These are phyloP conservation scores for Riptortus pedestris DNA, from an alignment of 1,140 invertebrate species.

Conservation along the genomic window DNA sequence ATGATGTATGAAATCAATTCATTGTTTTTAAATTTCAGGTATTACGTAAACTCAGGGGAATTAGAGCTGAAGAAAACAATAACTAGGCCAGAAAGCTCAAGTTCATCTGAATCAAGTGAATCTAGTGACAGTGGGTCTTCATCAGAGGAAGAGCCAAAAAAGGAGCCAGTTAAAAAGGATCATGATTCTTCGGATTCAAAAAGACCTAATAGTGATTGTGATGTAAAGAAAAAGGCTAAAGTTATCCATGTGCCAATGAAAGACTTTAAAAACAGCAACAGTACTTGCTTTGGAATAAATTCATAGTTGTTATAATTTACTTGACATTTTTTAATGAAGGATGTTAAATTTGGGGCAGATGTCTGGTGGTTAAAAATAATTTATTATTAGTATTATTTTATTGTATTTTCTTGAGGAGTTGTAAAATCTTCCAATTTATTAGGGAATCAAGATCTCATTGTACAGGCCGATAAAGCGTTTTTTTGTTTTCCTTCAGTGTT, in stretches of 20 bases:
- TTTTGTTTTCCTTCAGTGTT: no score
- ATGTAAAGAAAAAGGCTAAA: not conserved
- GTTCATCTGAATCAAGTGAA: not conserved
- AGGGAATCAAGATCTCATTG: no score
- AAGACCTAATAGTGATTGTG: not conserved
- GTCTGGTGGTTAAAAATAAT: no score
- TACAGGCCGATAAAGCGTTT: no score
- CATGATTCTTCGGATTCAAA: slow-evolving; percentile 2
- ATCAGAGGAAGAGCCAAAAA: not conserved
- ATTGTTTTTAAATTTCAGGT: not conserved
- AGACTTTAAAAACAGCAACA: not conserved
- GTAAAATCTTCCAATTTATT: no score
- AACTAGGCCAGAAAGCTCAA: not conserved
- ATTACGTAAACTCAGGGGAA: slow-evolving; percentile 3
- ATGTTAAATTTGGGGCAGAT: no score
- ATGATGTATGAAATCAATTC: no score
- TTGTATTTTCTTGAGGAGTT: no score
- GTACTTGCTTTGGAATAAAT: no score
- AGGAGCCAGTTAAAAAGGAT: not conserved
- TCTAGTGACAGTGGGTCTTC: not conserved
- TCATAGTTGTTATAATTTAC: no score
- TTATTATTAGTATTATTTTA: no score
- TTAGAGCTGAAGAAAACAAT: not conserved
- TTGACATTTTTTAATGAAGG: no score
- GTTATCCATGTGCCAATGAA: not conserved